Percentiles rank a stretch among this genome's conserved stretches.
Conservation (phyloP, 2,113 vertebrate species). For the Nothobranchius furzeri region DNA sequence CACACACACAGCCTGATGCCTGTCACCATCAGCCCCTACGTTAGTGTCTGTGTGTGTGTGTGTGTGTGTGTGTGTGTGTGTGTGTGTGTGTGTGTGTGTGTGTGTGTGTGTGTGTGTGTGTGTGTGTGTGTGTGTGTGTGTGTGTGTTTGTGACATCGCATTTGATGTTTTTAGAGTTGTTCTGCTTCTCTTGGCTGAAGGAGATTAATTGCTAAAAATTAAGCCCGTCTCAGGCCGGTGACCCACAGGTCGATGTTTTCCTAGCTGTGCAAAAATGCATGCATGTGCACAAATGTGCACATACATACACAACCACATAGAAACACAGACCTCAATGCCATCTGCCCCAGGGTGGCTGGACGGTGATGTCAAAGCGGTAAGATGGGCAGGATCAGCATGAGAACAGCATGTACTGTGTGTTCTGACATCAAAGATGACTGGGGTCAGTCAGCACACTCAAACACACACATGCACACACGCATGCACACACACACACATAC, state of each 20-base stretch:
- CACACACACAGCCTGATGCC: constrained; percentile 35
- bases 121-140: constrained; percentile 36
- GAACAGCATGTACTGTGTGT: constrained; percentile 74
- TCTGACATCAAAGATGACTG: constrained; percentile 72
- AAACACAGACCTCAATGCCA: constrained; percentile 54
- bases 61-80: constrained; percentile 47
- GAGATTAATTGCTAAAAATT: constrained; percentile 81
- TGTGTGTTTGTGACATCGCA: constrained; percentile 44
- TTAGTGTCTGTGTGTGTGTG: constrained; percentile 20
- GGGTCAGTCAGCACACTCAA: constrained; percentile 35
- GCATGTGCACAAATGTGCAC: constrained; percentile 19
- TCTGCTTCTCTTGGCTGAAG: constrained; percentile 51
- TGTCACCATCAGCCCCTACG: constrained; percentile 31
- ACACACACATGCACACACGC: constrained; percentile 30
- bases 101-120: constrained; percentile 43
- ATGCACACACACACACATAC: constrained; percentile 38
- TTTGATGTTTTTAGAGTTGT: constrained; percentile 47
- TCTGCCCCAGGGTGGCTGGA: constrained; percentile 65
- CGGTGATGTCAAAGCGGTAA: constrained; percentile 50
- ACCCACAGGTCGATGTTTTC: constrained; percentile 67
- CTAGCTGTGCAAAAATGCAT: constrained; percentile 55
- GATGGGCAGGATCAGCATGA: constrained; percentile 65
- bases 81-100: constrained; percentile 48
- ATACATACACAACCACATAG: constrained; percentile 28
- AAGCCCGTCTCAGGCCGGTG: constrained; percentile 72